Percentiles rank a stretch among this genome's conserved stretches.
phyloP scores from a whole-genome alignment of 2,113 vertebrate species.

The Heptranchias perlo region DNA sequence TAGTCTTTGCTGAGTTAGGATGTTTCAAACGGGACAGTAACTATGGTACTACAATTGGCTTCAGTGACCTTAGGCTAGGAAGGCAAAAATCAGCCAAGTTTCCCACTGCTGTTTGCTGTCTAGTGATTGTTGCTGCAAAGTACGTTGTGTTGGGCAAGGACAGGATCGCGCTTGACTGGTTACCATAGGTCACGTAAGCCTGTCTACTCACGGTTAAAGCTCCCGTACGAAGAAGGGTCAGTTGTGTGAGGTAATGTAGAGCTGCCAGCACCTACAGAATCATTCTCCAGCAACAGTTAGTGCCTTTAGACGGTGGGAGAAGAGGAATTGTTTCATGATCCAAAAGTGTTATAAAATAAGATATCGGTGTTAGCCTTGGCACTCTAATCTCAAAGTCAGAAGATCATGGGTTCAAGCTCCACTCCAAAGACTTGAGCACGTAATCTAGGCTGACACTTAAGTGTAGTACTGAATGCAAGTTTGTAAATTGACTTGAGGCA shows the following conservation, averaged over 20 bases:
- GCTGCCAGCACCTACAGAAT: not conserved
- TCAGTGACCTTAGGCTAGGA: not conserved
- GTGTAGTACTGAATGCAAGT: not conserved
- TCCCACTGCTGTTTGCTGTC: not conserved
- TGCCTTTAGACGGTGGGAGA: not conserved
- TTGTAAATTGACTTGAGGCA: not conserved
- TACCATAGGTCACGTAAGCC: not conserved
- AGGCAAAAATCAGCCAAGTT: not conserved
- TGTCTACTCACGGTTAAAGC: not conserved
- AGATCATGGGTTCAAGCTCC: not conserved
- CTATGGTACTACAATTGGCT: not conserved
- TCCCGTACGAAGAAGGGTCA: not conserved
- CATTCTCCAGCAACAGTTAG: not conserved
- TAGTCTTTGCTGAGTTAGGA: not conserved
- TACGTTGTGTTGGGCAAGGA: not conserved
- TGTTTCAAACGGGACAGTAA: not conserved
- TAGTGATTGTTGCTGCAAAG: not conserved
- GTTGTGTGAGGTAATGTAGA: not conserved
- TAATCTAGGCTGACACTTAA: not conserved
- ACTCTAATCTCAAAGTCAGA: not conserved
- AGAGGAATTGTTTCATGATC: not conserved
- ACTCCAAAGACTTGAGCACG: not conserved
- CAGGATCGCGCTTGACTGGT: not conserved
- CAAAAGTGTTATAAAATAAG: not conserved
- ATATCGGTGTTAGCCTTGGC: not conserved